Conservation (phyloP, 2,888 invertebrate genomes). For the Stenodera caucasica region DNA sequence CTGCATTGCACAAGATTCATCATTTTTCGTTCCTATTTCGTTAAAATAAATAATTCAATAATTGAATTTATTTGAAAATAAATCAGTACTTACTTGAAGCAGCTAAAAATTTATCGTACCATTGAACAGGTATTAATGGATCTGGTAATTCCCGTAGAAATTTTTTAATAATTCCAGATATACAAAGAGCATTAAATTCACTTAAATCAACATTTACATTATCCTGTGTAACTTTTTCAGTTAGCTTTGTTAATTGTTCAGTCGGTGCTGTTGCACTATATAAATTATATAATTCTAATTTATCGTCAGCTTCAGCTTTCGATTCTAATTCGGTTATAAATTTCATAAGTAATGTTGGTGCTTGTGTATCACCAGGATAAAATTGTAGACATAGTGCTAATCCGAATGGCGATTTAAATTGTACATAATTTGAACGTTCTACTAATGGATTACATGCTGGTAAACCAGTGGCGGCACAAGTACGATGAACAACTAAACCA, state of each 20-base stretch:
- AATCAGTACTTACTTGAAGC: slow-evolving; percentile 47
- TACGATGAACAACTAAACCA: slow-evolving; percentile 70
- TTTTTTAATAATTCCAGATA: slow-evolving; percentile 68
- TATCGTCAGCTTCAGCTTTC: slow-evolving; percentile 57
- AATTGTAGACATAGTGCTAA: slow-evolving; percentile 66
- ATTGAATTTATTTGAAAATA: background rate
- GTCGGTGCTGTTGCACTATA: slow-evolving; percentile 66
- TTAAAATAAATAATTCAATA: slow-evolving; percentile 11
- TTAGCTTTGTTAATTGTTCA: slow-evolving; percentile 63
- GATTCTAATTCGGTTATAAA: slow-evolving; percentile 66
- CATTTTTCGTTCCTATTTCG: slow-evolving; percentile 44
- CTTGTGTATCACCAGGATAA: slow-evolving; percentile 59
- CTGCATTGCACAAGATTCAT: slow-evolving; percentile 61
- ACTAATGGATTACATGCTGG: slow-evolving; percentile 55
- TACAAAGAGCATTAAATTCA: slow-evolving; percentile 59
- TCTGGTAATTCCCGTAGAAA: slow-evolving; percentile 74
- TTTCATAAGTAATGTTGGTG: slow-evolving; percentile 60
- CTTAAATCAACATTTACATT: slow-evolving; percentile 53
- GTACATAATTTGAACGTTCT: slow-evolving; percentile 47
- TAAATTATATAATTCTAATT: slow-evolving; percentile 66
- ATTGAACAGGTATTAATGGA: slow-evolving; percentile 73
- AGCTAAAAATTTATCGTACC: slow-evolving; percentile 71
- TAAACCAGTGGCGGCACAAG: slow-evolving; percentile 67
- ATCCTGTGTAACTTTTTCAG: slow-evolving; percentile 58
- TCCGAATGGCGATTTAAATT: slow-evolving; percentile 61